Conservation (phyloP, 2,113 vertebrate genomes). For the Phalacrocorax carbo region DNA sequence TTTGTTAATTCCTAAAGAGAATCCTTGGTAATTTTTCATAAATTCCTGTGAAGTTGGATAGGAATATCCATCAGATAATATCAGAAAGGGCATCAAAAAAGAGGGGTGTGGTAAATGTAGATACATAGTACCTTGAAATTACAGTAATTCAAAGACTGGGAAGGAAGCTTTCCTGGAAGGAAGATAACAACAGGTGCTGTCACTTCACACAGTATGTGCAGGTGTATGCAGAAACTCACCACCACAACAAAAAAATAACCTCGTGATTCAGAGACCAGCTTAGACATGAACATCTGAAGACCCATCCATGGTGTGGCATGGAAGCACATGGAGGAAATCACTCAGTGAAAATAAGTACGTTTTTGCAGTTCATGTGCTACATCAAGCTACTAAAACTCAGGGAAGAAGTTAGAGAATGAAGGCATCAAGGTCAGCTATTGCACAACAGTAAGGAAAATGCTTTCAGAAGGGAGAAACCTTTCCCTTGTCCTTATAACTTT, state of each 20-base stretch:
- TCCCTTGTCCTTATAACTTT: neutral
- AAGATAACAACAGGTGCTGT: neutral
- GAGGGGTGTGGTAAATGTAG: accelerated
- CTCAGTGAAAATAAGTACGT: neutral
- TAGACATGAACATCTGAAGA: neutral
- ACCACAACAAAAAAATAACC: neutral
- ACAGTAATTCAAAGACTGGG: neutral
- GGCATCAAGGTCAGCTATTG: neutral
- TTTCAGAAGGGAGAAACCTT: neutral
- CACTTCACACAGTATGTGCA: neutral
- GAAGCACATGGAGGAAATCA: neutral
- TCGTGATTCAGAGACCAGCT: neutral
- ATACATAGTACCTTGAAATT: neutral
- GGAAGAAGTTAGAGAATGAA: neutral
- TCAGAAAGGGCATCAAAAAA: neutral
- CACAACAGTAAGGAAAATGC: neutral
- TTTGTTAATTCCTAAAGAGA: neutral
- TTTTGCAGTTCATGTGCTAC: neutral
- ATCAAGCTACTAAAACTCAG: neutral
- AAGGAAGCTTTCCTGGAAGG: neutral
- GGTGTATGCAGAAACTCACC: neutral
- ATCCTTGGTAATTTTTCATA: neutral
- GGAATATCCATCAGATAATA: neutral
- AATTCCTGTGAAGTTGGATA: neutral
- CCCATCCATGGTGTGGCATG: neutral